Evolutionary conservation across 92 coral and sea anemone species (phyloP), one percentile per base, ranked within the genome.

Genomic region (Palythoa grandis): DNA sequence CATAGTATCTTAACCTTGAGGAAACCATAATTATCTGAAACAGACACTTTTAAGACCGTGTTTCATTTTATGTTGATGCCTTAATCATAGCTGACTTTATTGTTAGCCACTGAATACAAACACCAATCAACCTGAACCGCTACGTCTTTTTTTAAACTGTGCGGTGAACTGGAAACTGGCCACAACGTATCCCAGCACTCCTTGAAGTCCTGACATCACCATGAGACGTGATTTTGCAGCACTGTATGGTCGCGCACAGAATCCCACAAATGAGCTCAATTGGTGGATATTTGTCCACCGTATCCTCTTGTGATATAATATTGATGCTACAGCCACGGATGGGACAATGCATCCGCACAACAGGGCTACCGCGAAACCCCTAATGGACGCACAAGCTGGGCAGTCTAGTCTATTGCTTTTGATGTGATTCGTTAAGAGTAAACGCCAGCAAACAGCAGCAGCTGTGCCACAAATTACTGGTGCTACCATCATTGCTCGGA

Each of bases 321-420:
- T 61, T 38, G 77, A 56, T 8, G 96, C 93, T 17, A 89, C 79
- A 12, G 71, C 85, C 7, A 92, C 53, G 11, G 98, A 90, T 11
- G 95, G 93, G 15, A 90, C 11, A 82, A 94, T 50, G 19, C 98
- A 94, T n/a, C 98, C 95, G 70, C 72, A 70, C 15, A 92, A 78
- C 11, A 86, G 82, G 14, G 87, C 82, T 15, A 90, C 88, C 15
- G 92, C 83, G 15, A 92, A 60, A 23, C 98, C 98, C 54, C 95
- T 86, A 35, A 90, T 76, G 20, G 91, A 82, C 13, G 95, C 92
- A 83, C 98, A 92, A 5, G 93, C 89, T n/a, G 92, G 82, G 56
- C 98, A 94, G 47, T 88, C 83, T 3, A 94, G 87, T 39, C 87
- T 82, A 11, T 83, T 76, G 14, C 50, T 77, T 58, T 86, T 73